Evolutionary conservation across 2,113 vertebrate genomes (phyloP).

Genomic region (Dascyllus trimaculatus): DNA sequence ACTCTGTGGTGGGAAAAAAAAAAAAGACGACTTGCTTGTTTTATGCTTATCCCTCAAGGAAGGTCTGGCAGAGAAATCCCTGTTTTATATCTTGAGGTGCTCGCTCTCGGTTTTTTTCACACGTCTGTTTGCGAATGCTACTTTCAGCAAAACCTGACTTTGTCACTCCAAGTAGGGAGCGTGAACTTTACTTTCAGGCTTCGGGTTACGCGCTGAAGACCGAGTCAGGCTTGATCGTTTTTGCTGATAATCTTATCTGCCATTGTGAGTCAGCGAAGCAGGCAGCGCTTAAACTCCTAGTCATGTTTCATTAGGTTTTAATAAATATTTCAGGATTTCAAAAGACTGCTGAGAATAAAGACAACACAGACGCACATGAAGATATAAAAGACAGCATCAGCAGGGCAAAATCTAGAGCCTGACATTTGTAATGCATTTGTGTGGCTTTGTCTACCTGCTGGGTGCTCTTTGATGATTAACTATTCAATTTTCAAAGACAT

Average conservation of each 20-base stretch:
- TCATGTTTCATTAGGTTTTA: no score
- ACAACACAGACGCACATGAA: not conserved
- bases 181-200: not conserved
- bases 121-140: constrained; percentile 35
- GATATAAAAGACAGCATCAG: no score
- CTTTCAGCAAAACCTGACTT: constrained; percentile 3
- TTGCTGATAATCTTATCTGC: not conserved
- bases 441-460: no score
- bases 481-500: not conserved
- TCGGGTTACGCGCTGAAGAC: no score
- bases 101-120: constrained; percentile 30
- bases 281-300: not conserved
- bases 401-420: no score
- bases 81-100: constrained; percentile 21
- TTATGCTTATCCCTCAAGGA: constrained; percentile 53
- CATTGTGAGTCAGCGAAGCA: not conserved
- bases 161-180: not conserved
- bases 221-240: not conserved
- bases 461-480: no score
- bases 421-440: no score
- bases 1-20: constrained; percentile 12
- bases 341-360: no score
- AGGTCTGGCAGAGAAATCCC: constrained; percentile 21
- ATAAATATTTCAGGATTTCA: no score
- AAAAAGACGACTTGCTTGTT: constrained; percentile 22